phyloP scores from a whole-genome alignment of 2,113 vertebrate genomes.

The Dasyurus viverrinus region DNA sequence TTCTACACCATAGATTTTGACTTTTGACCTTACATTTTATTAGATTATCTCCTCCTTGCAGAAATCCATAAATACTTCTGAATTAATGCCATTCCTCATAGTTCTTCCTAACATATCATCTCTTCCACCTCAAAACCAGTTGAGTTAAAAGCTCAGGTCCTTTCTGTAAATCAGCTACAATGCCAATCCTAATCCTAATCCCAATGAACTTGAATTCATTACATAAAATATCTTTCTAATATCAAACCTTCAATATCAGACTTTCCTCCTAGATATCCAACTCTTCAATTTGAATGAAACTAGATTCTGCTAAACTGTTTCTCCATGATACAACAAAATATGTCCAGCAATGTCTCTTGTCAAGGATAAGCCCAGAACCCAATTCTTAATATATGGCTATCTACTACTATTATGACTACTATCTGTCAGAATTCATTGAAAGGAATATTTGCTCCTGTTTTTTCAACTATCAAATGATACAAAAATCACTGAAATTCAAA shows the following conservation, averaged over 20 bases:
- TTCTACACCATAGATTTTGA: neutral
- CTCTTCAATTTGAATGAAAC: neutral
- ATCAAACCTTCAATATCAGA: neutral
- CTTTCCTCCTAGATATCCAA: neutral
- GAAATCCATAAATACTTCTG: neutral
- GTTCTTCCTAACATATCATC: neutral
- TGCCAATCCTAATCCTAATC: neutral
- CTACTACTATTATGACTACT: neutral
- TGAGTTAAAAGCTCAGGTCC: neutral
- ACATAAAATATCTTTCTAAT: neutral
- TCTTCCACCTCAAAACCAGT: neutral
- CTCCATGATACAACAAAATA: neutral
- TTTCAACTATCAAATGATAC: neutral
- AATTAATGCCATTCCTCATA: neutral
- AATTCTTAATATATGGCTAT: neutral
- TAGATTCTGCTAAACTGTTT: neutral
- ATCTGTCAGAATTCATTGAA: neutral
- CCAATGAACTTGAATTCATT: neutral
- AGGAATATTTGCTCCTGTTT: neutral
- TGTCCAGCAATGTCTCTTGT: neutral
- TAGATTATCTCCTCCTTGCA: neutral
- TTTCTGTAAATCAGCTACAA: neutral
- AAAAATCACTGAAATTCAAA: neutral
- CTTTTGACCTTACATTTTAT: neutral
- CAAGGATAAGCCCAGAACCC: neutral